Base-by-base conservation (phyloP, 2,888 invertebrate genomes). In the Cheilosia soror region DNA sequence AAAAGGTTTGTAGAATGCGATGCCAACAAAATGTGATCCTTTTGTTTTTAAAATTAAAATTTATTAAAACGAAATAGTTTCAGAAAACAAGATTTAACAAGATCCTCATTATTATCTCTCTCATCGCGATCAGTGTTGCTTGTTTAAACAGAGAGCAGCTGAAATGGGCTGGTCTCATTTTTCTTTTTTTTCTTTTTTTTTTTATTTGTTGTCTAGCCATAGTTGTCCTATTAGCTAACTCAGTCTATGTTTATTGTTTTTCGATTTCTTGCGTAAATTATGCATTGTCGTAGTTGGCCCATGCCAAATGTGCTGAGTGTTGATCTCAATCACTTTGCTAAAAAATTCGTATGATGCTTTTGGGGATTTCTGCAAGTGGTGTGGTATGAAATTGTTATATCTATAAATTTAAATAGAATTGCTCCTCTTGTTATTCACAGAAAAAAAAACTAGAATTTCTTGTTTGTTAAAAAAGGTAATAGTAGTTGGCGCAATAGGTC, bases 1-100 rank as follows among this genome's bases (percentile, higher is more conserved):
- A 95, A 93, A 95, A 95, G 94, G 95, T 95, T 93, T 88, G 88
- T 88, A 1, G 15, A 60, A 33, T 53, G 44, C 60, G 11, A 37
- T n/a, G 11, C 44, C 25, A 25, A 27, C 49, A 51, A 51, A 51
- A 51, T n/a, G 7, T 76, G 62, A 60, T 79, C 71, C 60, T 72
- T 82, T 71, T 79, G 65, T 51, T 72, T 71, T 53, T 9, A 11
- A 47, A 49, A 47, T 58, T 29, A 31, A 37, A 68, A 11, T 68
- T 3, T 3, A 29, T 27, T 11, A 5, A 51, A 25, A 1, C 13
- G 4, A 40, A 40, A 9, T 37, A 47, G 3, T 11, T 20, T 2
- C 20, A n/a, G 44, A 60, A 60, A 44, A 9, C 47, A 47, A 47
- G 47, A 47, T 47, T 20, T 20, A 33, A 42, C 31, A 20, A 55